These are phyloP conservation scores for Ochropleura leucogaster DNA, from an alignment of 2,888 invertebrate species.

Conservation along the genomic window DNA sequence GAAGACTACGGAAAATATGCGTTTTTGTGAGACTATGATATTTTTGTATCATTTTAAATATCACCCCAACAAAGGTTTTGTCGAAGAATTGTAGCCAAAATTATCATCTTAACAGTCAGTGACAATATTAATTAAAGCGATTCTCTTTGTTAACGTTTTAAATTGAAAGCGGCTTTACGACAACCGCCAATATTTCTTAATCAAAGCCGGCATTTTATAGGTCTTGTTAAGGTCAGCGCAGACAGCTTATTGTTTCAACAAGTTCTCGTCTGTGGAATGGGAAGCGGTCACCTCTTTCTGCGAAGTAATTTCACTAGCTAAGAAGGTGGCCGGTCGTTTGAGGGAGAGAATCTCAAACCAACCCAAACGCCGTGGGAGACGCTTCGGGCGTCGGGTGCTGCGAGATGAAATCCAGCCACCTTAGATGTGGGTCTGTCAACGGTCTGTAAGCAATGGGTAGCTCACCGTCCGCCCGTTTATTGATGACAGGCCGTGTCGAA, in stretches of 20 bases:
- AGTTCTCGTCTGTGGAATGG: too few relatives aligned
- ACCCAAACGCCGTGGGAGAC: too few relatives aligned
- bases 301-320: too few relatives aligned
- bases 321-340: too few relatives aligned
- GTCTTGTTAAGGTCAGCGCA: not conserved
- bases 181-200: slow-evolving; percentile 46
- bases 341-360: too few relatives aligned
- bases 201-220: slow-evolving; percentile 35
- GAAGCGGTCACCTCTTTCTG: too few relatives aligned
- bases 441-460: too few relatives aligned
- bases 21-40: not conserved
- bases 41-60: not conserved
- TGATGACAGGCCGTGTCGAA: too few relatives aligned
- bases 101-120: not conserved
- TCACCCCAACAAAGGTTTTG: not conserved
- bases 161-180: slow-evolving; percentile 14
- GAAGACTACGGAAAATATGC: not conserved
- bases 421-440: too few relatives aligned
- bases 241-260: not conserved
- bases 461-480: too few relatives aligned
- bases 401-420: too few relatives aligned
- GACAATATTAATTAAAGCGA: slow-evolving; percentile 11
- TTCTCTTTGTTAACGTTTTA: slow-evolving; percentile 9
- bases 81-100: not conserved
- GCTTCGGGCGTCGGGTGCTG: too few relatives aligned